Conservation (phyloP, 2,888 invertebrate genomes). For the Galeruca laticollis region DNA sequence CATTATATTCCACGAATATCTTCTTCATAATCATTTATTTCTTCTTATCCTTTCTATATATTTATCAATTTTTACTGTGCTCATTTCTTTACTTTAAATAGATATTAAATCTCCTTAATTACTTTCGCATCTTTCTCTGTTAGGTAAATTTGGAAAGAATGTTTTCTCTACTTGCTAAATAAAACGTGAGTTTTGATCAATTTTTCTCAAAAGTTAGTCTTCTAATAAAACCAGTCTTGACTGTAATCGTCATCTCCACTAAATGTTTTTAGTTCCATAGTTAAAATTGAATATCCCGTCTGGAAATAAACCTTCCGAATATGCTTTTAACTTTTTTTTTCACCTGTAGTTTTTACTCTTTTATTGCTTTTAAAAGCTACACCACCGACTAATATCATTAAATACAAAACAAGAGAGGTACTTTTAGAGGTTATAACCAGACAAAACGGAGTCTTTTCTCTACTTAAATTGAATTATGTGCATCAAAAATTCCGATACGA, state of each 20-base stretch:
- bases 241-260: not conserved
- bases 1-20: too few relatives aligned
- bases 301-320: conserved; percentile 7
- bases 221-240: not conserved
- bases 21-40: too few relatives aligned
- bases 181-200: too few relatives aligned
- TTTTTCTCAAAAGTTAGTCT: not conserved
- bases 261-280: not conserved
- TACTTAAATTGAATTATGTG: not conserved
- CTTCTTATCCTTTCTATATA: too few relatives aligned
- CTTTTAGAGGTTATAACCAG: conserved; percentile 25
- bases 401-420: conserved; percentile 22
- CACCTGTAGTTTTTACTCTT: conserved; percentile 19
- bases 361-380: conserved; percentile 33
- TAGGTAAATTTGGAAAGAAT: too few relatives aligned
- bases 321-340: conserved; percentile 35
- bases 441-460: not conserved
- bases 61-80: too few relatives aligned
- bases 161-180: too few relatives aligned
- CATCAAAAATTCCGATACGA: not conserved
- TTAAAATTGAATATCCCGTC: not conserved
- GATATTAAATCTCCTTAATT: too few relatives aligned
- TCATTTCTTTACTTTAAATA: too few relatives aligned
- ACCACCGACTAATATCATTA: conserved; percentile 34
- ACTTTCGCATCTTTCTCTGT: too few relatives aligned